These are phyloP conservation scores for Amazona ochrocephala DNA, from an alignment of 2,797 vertebrate genomes.

Conservation along the genomic window DNA sequence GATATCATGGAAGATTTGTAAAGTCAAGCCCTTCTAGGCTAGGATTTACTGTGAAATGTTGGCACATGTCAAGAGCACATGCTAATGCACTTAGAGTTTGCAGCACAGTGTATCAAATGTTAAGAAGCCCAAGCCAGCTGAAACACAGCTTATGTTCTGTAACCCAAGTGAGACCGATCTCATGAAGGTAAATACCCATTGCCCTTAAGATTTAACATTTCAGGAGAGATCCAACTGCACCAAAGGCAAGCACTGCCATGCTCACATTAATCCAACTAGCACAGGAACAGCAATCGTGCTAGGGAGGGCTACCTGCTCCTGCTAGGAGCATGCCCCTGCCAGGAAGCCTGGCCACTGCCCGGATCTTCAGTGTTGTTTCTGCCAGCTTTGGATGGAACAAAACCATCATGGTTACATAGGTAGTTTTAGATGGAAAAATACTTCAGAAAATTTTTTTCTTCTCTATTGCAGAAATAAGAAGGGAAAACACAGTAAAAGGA, in stretches of 20 bases:
- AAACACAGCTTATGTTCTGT: not conserved
- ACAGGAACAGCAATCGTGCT: not conserved
- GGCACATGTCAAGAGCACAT: not conserved
- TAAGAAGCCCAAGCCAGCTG: not conserved
- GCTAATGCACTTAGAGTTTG: not conserved
- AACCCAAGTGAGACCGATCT: not conserved
- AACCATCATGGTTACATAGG: not conserved
- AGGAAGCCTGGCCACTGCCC: not conserved
- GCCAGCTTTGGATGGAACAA: not conserved
- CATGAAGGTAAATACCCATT: not conserved
- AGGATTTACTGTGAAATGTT: not conserved
- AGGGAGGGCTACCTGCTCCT: not conserved
- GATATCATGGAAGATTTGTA: not conserved
- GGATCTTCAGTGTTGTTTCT: not conserved
- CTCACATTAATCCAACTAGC: not conserved
- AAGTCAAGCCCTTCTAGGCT: not conserved
- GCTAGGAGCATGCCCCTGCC: not conserved
- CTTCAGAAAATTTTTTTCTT: not conserved
- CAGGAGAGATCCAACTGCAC: not conserved
- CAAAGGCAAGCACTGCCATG: not conserved
- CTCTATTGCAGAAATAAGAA: not conserved
- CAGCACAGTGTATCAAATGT: not conserved
- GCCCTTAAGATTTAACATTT: not conserved
- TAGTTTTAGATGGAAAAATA: not conserved
- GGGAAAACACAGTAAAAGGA: not conserved